Evolutionary conservation across 2,888 invertebrate species (phyloP).

Genomic region (Tetranychus truncatus): DNA sequence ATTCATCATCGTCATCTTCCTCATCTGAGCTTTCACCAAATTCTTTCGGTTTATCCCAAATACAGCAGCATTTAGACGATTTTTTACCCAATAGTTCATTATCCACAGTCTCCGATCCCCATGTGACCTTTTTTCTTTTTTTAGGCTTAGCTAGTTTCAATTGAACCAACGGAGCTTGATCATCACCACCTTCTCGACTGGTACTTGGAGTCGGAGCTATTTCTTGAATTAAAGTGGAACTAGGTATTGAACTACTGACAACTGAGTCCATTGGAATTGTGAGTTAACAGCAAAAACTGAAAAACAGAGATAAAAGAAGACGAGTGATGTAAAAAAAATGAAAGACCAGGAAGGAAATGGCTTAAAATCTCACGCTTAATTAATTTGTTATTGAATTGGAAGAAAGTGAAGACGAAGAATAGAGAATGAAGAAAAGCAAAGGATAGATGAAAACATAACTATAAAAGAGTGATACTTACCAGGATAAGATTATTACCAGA

Average conservation of each 20-base stretch:
- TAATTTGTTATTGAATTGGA: neutral
- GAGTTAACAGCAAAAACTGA: neutral
- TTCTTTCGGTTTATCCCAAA: conserved; percentile 68
- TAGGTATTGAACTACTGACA: neutral
- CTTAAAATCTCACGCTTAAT: neutral
- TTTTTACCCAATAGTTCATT: conserved; percentile 87
- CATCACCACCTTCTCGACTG: conserved; percentile 8
- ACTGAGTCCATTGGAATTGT: neutral
- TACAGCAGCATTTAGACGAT: conserved; percentile 95
- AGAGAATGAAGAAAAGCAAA: neutral
- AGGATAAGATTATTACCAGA: neutral
- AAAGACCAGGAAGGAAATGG: neutral
- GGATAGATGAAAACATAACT: neutral
- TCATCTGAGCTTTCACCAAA: conserved; percentile 68
- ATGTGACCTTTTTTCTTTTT: conserved; percentile 43
- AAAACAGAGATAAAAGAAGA: neutral
- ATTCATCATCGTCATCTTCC: conserved; percentile 58
- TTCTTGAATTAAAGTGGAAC: neutral
- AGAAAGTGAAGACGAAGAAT: neutral
- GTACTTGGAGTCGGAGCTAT: neutral
- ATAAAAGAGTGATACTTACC: neutral
- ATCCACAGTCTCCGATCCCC: conserved; percentile 76
- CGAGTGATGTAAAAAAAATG: neutral
- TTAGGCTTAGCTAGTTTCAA: conserved; percentile 1
- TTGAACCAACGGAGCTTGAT: neutral